Conservation (phyloP, 2,888 invertebrate genomes). For the Gonocerus acuteangulatus region DNA sequence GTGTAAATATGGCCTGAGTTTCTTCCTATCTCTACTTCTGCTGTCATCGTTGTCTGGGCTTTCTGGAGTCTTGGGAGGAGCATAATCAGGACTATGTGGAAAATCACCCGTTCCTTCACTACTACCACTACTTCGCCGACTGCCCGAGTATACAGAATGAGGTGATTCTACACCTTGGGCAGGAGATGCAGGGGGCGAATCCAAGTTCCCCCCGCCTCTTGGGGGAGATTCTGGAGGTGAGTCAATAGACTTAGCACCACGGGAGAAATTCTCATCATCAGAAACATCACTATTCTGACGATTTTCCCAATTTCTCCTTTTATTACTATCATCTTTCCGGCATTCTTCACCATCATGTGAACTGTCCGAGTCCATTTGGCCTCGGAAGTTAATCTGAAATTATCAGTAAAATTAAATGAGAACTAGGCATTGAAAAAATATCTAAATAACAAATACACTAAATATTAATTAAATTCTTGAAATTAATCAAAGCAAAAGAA, state of each 20-base stretch:
- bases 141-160: conserved; percentile 40
- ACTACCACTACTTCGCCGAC: conserved; percentile 31
- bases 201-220: conserved; percentile 34
- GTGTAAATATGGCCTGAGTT: neutral
- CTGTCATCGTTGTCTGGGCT: conserved; percentile 21
- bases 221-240: conserved; percentile 37
- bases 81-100: conserved; percentile 42
- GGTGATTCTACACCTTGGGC: conserved; percentile 36
- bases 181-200: conserved; percentile 37
- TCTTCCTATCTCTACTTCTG: neutral
- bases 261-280: conserved; percentile 37
- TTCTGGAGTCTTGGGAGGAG: conserved; percentile 42
- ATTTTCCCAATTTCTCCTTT: conserved; percentile 28
- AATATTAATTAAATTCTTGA: neutral
- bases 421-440: neutral
- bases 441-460: neutral
- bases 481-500: neutral
- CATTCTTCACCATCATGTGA: conserved; percentile 34
- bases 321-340: conserved; percentile 9
- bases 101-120: conserved; percentile 44
- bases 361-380: conserved; percentile 37
- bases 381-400: conserved; percentile 15
- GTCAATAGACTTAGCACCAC: conserved; percentile 37
- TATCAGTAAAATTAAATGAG: neutral
- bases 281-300: conserved; percentile 36